Conservation (phyloP, 2,113 vertebrate species). For the Haemorhous mexicanus region DNA sequence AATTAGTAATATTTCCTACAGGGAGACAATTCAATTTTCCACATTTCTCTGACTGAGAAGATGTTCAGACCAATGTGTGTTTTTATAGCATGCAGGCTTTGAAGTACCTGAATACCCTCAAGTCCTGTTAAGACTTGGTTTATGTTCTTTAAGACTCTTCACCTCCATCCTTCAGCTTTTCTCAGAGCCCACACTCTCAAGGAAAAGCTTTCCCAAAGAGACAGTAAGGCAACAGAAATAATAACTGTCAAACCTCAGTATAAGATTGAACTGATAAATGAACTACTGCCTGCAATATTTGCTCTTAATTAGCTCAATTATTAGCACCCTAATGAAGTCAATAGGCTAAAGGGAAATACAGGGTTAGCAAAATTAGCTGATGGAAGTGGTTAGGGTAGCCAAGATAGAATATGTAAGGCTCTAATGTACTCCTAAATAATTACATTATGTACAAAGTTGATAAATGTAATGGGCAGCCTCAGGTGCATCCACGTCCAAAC, state of each 20-base stretch:
- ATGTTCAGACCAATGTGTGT: neutral
- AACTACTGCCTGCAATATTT: neutral
- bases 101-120: neutral
- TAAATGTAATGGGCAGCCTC: neutral
- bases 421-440: neutral
- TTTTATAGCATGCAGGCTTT: neutral
- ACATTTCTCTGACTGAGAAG: neutral
- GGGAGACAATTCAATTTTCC: neutral
- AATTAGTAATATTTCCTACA: neutral
- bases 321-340: neutral
- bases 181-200: neutral
- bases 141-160: neutral
- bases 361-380: neutral
- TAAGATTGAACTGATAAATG: accelerated
- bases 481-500: neutral
- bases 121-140: neutral
- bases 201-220: neutral
- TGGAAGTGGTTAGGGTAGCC: neutral
- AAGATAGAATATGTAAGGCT: neutral
- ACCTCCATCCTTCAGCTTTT: neutral
- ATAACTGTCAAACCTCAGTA: neutral
- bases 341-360: neutral
- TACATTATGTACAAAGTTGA: neutral
- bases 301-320: neutral
- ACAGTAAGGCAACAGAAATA: neutral